A percentile compares a stretch with the other conserved stretches of the same genome.
Conservation (phyloP, 2,888 invertebrate genomes). For the Emmelina monodactyla region DNA sequence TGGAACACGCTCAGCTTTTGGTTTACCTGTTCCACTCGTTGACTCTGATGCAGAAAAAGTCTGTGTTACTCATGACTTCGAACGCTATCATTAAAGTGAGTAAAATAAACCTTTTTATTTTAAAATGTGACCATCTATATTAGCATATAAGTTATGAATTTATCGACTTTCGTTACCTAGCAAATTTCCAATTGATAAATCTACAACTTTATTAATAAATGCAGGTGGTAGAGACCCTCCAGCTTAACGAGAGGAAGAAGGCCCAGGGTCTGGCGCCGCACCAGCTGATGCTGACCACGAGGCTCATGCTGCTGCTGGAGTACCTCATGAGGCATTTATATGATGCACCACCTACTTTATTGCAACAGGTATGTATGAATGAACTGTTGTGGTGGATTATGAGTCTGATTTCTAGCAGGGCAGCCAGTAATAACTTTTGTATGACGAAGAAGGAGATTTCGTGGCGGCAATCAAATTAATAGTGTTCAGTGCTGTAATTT, state of each 20-base stretch:
- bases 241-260: constrained; percentile 43
- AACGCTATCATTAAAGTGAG: constrained; percentile 68
- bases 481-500: too few relatives aligned
- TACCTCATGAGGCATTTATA: constrained; percentile 96
- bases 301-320: constrained; percentile 87
- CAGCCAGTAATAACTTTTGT: too few relatives aligned
- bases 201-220: neutral
- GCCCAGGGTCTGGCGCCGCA: constrained; percentile 47
- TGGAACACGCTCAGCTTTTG: constrained; percentile 93
- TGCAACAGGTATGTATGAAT: constrained; percentile 75
- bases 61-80: constrained; percentile 83
- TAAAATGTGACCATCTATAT: too few relatives aligned
- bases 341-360: constrained; percentile 85
- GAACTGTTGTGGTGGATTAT: too few relatives aligned
- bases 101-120: too few relatives aligned
- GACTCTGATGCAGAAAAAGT: constrained; percentile 96
- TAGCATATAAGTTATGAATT: too few relatives aligned
- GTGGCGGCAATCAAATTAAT: too few relatives aligned
- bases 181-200: too few relatives aligned
- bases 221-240: constrained; percentile 52
- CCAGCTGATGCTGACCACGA: constrained; percentile 83
- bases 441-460: too few relatives aligned
- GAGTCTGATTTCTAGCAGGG: too few relatives aligned
- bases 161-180: too few relatives aligned
- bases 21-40: constrained; percentile 94